phyloP scores from a whole-genome alignment of 2,113 vertebrate species.

The Halichoerus grypus region DNA sequence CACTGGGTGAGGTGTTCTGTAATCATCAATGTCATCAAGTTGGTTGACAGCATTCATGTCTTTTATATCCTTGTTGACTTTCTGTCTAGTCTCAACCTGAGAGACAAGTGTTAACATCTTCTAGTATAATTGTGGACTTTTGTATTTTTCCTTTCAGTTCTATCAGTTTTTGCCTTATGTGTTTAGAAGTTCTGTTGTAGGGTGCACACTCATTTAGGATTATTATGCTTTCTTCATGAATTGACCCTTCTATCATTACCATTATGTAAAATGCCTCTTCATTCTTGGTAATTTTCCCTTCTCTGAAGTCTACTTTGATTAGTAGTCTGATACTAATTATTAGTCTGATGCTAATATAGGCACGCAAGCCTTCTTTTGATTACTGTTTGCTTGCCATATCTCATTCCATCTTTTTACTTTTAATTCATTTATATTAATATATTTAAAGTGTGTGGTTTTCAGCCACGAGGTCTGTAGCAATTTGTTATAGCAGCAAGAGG shows the following conservation, averaged over 20 bases:
- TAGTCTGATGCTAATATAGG: background rate
- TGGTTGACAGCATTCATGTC: rapidly evolving
- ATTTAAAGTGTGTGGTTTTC: background rate
- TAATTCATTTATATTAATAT: background rate
- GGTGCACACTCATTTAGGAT: background rate
- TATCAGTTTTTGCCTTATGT: background rate
- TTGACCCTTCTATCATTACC: background rate
- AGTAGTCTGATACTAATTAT: no score
- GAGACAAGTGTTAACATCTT: background rate
- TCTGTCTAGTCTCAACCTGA: background rate
- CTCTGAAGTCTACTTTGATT: background rate
- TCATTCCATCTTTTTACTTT: background rate
- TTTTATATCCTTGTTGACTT: background rate
- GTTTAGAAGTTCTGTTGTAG: background rate
- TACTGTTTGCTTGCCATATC: background rate
- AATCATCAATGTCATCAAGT: rapidly evolving
- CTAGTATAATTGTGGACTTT: background rate
- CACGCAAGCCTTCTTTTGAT: background rate
- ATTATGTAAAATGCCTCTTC: background rate
- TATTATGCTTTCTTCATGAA: background rate
- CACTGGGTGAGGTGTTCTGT: background rate
- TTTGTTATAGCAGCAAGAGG: background rate
- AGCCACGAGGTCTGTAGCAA: background rate
- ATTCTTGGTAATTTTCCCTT: background rate
- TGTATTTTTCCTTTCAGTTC: background rate